phyloP scores from a whole-genome alignment of 92 coral and sea anemone genomes.

The Palythoa heliodiscus region DNA sequence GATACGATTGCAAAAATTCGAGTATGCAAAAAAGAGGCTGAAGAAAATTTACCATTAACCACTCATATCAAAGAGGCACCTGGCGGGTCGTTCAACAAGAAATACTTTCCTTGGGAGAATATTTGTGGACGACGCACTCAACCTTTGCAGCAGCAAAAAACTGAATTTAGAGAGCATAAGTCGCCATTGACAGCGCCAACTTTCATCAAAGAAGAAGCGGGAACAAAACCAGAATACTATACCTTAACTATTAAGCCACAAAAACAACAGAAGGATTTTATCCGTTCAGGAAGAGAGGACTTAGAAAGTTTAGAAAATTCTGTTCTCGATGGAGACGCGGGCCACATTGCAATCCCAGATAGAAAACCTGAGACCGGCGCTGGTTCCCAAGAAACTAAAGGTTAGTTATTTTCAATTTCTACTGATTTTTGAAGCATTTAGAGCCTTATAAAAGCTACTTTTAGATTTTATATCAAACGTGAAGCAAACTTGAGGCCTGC shows the following conservation, averaged over 20 bases:
- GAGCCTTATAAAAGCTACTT: neutral
- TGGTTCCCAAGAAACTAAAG: neutral
- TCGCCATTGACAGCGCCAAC: neutral
- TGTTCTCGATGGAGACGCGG: neutral
- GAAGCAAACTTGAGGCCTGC: too few species aligned
- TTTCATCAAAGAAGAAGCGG: conserved; percentile 5
- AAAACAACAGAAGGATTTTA: neutral
- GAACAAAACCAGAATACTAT: neutral
- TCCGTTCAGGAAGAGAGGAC: neutral
- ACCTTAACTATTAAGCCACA: neutral
- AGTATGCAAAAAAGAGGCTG: neutral
- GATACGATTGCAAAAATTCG: neutral
- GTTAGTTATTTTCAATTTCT: neutral
- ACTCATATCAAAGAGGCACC: neutral
- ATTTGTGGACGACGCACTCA: too few species aligned
- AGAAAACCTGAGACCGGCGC: neutral
- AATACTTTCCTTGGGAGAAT: too few species aligned
- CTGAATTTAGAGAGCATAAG: neutral
- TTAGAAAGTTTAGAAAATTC: neutral
- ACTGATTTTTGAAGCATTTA: neutral
- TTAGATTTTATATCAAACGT: too few species aligned
- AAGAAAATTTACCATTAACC: neutral
- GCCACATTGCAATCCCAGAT: neutral
- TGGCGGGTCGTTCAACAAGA: neutral
- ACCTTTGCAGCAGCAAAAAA: neutral